Evolutionary conservation across 2,888 invertebrate species (phyloP), one percentile per base, ranked within the genome.

Genomic region (Andrena bucephala): DNA sequence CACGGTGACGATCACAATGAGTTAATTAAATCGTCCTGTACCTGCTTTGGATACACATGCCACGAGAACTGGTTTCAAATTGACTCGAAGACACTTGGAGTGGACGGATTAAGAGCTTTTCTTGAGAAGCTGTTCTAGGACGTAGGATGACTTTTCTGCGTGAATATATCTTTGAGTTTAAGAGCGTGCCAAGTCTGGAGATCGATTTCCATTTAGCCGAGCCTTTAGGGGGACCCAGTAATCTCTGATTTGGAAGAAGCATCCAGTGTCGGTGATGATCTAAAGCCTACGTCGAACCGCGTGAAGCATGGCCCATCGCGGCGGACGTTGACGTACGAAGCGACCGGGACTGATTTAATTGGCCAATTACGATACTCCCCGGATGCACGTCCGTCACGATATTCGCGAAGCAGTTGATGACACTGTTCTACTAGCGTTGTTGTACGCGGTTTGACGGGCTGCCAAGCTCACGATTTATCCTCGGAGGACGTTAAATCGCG

Each of bases 261-360:
- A 50, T 65, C 29, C 7, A 70, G 65, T 65, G 70, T 79, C 79
- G 65, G 27, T 29, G 70, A 57, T 68, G 78, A 77, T 77, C 60
- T 31, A 74, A 74, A 66, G 16, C 52, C 31, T 16, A 24, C 62
- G 65, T 57, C 71, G 59, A 54, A 52, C 60, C 59, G 57, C 72
- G 52, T 77, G 71, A 84, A 74, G 63, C 72, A 33, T 27, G 24
- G 52, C 7, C 50, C 24, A 63, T 29, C 52, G 33, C 54, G 77
- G 54, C 69, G 72, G 79, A 85, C 86, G 62, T 87, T 79, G 87
- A 83, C 66, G 70, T 84, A 79, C 72, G 73, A 87, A 80, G 75
- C 72, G 83, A 29, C 50, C 60, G 80, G 31, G 75, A 67, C 81
- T 88, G 88, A 87, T 87, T 86, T 88, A 84, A 87, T 88, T 78